These are phyloP conservation scores for Bombus fervidus DNA, from an alignment of 1,140 invertebrate genomes.

Conservation along the genomic window DNA sequence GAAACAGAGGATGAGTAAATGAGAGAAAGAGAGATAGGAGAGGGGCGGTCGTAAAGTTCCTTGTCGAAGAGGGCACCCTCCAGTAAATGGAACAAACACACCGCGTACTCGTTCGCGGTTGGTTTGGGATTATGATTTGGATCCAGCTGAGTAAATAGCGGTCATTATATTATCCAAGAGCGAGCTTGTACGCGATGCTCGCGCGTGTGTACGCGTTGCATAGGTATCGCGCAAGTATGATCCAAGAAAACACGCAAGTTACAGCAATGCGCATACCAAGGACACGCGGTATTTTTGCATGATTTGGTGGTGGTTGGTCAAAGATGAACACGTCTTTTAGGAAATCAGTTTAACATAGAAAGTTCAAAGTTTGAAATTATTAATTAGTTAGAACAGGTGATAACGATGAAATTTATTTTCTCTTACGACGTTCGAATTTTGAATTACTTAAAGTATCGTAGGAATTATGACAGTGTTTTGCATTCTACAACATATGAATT, in stretches of 20 bases:
- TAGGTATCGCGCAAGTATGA: background rate
- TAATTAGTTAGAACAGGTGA: background rate
- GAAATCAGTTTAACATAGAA: background rate
- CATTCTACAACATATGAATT: no score
- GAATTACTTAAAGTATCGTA: no score
- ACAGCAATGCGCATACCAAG: no score
- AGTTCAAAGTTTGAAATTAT: background rate
- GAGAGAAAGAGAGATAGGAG: background rate
- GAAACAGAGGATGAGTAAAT: background rate
- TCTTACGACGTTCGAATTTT: no score
- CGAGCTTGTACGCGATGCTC: no score
- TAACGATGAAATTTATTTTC: no score
- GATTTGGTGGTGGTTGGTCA: background rate
- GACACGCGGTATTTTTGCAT: no score
- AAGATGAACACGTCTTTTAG: background rate
- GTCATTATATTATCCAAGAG: slow-evolving; percentile 54
- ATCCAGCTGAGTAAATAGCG: slow-evolving; percentile 67
- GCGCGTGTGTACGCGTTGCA: no score
- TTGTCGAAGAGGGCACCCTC: slow-evolving; percentile 58
- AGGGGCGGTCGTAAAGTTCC: slow-evolving; percentile 56
- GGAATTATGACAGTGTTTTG: no score
- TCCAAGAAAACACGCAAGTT: background rate
- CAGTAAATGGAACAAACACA: slow-evolving; percentile 70
- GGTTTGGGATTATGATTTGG: slow-evolving; percentile 65
- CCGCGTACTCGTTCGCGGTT: slow-evolving; percentile 46